A percentile compares a stretch with the other conserved stretches of the same genome.
phyloP scores from a whole-genome alignment of 2,797 vertebrate genomes.

The Catostomus latipinnis region DNA sequence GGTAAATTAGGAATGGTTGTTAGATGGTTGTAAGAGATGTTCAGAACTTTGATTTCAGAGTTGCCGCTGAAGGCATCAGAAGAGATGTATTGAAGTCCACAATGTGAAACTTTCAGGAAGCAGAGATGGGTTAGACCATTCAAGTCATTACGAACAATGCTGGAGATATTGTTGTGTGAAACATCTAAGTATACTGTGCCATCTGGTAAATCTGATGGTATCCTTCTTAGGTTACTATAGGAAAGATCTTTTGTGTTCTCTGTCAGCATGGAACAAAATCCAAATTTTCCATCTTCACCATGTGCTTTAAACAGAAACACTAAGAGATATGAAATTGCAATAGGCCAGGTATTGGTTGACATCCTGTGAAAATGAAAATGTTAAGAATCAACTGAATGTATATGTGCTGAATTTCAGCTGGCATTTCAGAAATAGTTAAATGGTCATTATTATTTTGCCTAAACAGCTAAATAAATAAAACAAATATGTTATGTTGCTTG shows the following conservation, averaged over 20 bases:
- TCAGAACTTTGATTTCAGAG: slow-evolving; percentile 66
- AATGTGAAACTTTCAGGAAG: slow-evolving; percentile 66
- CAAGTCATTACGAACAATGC: slow-evolving; percentile 54
- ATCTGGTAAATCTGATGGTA: slow-evolving; percentile 62
- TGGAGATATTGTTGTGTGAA: slow-evolving; percentile 68
- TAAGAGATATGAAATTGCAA: slow-evolving; percentile 15
- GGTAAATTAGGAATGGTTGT: slow-evolving; percentile 64
- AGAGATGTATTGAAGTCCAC: slow-evolving; percentile 64
- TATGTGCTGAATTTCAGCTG: not conserved
- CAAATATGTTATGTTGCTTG: not conserved
- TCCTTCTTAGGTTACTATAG: slow-evolving; percentile 54
- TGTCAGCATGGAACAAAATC: slow-evolving; percentile 61
- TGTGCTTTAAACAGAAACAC: slow-evolving; percentile 30
- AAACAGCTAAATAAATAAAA: not conserved
- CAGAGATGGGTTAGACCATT: slow-evolving; percentile 63
- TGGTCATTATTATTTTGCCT: not conserved
- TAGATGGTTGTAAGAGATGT: slow-evolving; percentile 68
- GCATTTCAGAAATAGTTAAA: not conserved
- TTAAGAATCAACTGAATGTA: not conserved
- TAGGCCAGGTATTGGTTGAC: slow-evolving; percentile 11
- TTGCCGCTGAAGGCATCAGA: slow-evolving; percentile 60
- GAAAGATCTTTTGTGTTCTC: slow-evolving; percentile 59
- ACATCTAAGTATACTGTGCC: slow-evolving; percentile 68
- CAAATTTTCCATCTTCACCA: slow-evolving; percentile 38
- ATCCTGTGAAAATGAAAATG: slow-evolving; percentile 34